These are phyloP conservation scores for Melanotaenia parkinsoni DNA, from an alignment of 2,797 vertebrate species.

Conservation along the genomic window DNA sequence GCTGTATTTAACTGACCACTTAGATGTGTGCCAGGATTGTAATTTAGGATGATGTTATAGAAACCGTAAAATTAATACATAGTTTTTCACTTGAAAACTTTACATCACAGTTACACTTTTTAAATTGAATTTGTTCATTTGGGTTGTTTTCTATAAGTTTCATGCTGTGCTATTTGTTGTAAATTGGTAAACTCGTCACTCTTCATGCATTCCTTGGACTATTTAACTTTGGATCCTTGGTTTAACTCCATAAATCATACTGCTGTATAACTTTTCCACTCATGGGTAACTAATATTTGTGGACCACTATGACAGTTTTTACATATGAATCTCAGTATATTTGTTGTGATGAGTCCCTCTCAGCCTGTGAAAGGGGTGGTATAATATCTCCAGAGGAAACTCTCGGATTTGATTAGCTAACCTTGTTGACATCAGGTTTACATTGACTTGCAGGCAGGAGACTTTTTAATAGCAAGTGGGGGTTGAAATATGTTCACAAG, in stretches of 20 bases:
- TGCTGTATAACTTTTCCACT: neutral
- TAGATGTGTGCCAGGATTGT: neutral
- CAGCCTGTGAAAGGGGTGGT: neutral
- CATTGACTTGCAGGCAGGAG: neutral
- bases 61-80: neutral
- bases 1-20: neutral
- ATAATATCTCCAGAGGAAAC: neutral
- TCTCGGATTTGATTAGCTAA: neutral
- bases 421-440: neutral
- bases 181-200: neutral
- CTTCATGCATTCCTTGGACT: neutral
- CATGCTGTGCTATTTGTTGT: neutral
- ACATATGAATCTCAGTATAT: slow-evolving; percentile 2
- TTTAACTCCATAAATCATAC: neutral
- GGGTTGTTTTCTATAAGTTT: neutral
- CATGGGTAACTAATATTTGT: neutral
- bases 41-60: neutral
- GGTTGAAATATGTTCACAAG: neutral
- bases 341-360: neutral
- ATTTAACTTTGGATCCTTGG: neutral
- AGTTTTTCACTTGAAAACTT: too few relatives aligned
- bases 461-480: slow-evolving; percentile 3
- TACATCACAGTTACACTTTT: neutral
- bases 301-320: neutral
- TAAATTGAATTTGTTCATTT: neutral